phyloP scores from a whole-genome alignment of 2,113 vertebrate genomes.

The Sylvicapra grimmia region DNA sequence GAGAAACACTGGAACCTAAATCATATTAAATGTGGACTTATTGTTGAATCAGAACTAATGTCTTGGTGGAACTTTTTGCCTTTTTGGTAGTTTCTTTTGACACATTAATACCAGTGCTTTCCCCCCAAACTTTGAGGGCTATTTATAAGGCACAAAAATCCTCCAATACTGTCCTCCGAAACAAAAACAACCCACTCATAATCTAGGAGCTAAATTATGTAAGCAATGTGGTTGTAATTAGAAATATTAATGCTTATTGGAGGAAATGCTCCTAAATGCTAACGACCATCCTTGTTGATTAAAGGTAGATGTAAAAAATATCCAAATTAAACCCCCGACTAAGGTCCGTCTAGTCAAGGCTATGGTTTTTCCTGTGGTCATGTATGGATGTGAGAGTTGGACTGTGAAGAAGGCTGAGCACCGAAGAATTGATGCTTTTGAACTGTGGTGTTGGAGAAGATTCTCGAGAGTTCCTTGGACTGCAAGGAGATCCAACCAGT shows the following conservation, averaged over 20 bases:
- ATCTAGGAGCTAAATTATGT: constrained; percentile 56
- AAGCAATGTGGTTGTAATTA: constrained; percentile 24
- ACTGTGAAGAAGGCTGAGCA: too few species aligned
- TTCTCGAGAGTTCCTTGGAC: too few species aligned
- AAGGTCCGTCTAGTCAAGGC: too few species aligned
- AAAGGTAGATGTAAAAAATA: neutral
- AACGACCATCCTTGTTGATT: neutral
- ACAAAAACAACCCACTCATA: constrained; percentile 51
- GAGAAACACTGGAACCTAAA: constrained; percentile 59
- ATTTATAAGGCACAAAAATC: constrained; percentile 14
- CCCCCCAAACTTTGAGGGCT: constrained; percentile 77
- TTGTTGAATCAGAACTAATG: constrained; percentile 80
- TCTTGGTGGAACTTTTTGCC: constrained; percentile 80
- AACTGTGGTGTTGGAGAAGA: too few species aligned
- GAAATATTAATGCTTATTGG: neutral
- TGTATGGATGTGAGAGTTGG: too few species aligned
- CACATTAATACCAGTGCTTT: constrained; percentile 81
- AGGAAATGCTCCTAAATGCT: constrained; percentile 17
- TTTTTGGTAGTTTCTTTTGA: constrained; percentile 83
- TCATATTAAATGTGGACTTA: constrained; percentile 78
- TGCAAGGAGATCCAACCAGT: too few species aligned
- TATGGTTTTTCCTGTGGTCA: too few species aligned
- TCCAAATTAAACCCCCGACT: neutral
- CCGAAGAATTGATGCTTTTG: too few species aligned
- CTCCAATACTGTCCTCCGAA: neutral